These are phyloP conservation scores for Psix sp. DNA, from an alignment of 1,140 invertebrate genomes.

Conservation along the genomic window DNA sequence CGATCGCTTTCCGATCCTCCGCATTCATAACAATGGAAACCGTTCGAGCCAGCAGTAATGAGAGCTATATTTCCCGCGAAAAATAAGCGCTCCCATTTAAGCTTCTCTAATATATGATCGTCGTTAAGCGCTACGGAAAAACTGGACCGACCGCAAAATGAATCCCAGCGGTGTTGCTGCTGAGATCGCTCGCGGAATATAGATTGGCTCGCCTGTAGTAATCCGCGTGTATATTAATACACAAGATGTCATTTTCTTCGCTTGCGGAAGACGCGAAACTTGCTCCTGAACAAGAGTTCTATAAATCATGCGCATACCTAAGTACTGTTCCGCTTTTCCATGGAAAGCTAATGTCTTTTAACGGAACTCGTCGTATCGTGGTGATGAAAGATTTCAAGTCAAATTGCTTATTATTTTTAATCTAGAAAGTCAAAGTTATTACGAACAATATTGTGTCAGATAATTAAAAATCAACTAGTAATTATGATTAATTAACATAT, in stretches of 20 bases:
- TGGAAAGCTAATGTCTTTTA: constrained; percentile 47
- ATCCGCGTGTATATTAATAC: constrained; percentile 17
- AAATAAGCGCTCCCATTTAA: constrained; percentile 40
- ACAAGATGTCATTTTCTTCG: constrained; percentile 46
- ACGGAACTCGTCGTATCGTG: constrained; percentile 31
- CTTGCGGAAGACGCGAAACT: constrained; percentile 50
- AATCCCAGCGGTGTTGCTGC: constrained; percentile 43
- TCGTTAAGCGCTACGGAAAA: constrained; percentile 36
- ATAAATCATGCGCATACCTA: constrained; percentile 38
- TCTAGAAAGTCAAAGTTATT: too few species aligned
- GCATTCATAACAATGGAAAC: constrained; percentile 35
- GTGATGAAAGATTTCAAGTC: too few species aligned
- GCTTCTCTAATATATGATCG: constrained; percentile 42
- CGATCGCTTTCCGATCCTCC: too few species aligned
- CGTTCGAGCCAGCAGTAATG: constrained; percentile 1
- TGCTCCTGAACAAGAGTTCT: constrained; percentile 30
- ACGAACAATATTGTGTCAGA: too few species aligned
- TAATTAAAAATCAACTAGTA: too few species aligned
- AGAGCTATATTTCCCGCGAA: constrained; percentile 35
- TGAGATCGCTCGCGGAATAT: constrained; percentile 35
- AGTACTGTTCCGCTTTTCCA: constrained; percentile 45
- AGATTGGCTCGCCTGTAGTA: constrained; percentile 36
- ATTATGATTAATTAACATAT: too few species aligned
- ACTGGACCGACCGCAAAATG: constrained; percentile 38
- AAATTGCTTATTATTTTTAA: too few species aligned